Conservation (phyloP, 2,888 invertebrate genomes). For the Trachelus troglodyta region DNA sequence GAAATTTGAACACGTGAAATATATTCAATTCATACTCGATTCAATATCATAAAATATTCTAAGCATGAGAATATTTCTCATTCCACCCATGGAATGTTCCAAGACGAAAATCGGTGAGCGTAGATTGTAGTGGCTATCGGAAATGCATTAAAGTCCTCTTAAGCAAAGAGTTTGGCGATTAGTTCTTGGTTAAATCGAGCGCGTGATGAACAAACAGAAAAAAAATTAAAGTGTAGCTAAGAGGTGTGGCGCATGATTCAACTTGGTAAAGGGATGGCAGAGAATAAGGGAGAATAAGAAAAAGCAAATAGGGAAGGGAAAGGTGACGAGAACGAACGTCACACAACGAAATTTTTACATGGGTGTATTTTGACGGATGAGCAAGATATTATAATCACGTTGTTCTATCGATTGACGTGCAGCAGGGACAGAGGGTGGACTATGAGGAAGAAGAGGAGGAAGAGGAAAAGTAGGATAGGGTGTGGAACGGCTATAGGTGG, state of each 20-base stretch:
- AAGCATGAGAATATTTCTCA: background rate
- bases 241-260: background rate
- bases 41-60: background rate
- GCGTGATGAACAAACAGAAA: background rate
- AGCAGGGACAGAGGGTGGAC: background rate
- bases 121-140: background rate
- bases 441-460: conserved; percentile 19
- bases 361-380: conserved; percentile 38
- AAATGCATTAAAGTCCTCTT: background rate
- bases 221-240: background rate
- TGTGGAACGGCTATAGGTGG: conserved; percentile 17
- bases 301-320: background rate
- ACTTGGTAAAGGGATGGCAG: background rate
- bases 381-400: conserved; percentile 50
- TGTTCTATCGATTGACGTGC: conserved; percentile 52
- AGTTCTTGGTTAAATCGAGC: background rate
- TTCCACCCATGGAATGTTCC: background rate
- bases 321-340: background rate
- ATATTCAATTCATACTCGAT: background rate
- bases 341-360: background rate
- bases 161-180: background rate
- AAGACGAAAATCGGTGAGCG: background rate
- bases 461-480: conserved; percentile 10
- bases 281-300: background rate
- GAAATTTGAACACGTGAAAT: background rate